Base-by-base conservation (phyloP, 2,888 invertebrate genomes). In the Corythucha ciliata region DNA sequence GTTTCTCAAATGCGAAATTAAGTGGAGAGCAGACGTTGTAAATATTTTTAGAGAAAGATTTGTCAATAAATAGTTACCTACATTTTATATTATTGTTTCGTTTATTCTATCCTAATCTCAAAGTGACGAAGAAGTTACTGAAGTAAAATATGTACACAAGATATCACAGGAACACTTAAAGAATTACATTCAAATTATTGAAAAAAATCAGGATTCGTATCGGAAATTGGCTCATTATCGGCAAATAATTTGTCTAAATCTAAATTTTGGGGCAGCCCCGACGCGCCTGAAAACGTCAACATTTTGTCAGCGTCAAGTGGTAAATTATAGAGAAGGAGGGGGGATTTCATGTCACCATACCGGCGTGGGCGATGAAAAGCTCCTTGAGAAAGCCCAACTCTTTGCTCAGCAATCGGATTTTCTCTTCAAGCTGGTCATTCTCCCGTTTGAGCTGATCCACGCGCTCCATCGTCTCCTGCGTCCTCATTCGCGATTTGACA, bases 381-480 rank as follows among this genome's bases (percentile, higher is more conserved):
- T 87, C 85, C 67, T 87, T 87, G 8, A 88, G 69, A 63, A 87
- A 83, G 39, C 80, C 79, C 21, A 88, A 68, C 65, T 88, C 86
- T 65, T 84, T 83, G 10, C 82, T 81, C n/a, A 87, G 70, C 50
- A 81, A 79, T 64, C 83, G 82, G 2, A 87, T 84, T 67, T 84
- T 85, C 62, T 84, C 82, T 65, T 86, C 83, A 24, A 88, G 68
- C 62, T 81, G 75, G 64, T 83, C 82, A 66, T 87, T 88, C 65
- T 88, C 87, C 7, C 76, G 78, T 65, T 82, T 81, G 32, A 88
- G 66, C 64, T 81, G 78, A 62, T 76, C 81, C 0, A 88, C 87
- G 49, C 84, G 69, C 52, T 79, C 76, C 57, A 83, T 71, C 4
- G 87, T 87, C 65, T 86, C 83, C 62, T 82, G 80, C 1, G 86